Conservation (phyloP, 2,888 invertebrate species). For the Pseudococcus viburni region DNA sequence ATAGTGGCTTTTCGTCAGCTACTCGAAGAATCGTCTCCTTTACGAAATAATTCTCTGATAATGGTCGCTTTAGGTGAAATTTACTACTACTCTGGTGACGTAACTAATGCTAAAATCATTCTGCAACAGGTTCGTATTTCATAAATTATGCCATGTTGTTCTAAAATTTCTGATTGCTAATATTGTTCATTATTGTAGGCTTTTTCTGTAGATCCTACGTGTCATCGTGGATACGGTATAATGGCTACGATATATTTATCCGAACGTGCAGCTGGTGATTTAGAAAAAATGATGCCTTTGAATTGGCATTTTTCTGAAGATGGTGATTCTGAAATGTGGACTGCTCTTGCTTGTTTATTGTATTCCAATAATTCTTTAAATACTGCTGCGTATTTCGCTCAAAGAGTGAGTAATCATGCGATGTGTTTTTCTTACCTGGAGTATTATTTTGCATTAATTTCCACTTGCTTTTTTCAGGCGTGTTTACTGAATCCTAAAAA, state of each 20-base stretch:
- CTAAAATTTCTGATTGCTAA: slow-evolving; percentile 15
- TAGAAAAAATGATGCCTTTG: slow-evolving; percentile 76
- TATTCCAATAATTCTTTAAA: slow-evolving; percentile 78
- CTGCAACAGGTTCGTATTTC: slow-evolving; percentile 72
- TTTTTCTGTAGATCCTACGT: slow-evolving; percentile 74
- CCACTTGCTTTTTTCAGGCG: slow-evolving; percentile 72
- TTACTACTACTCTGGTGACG: slow-evolving; percentile 81
- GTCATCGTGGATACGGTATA: slow-evolving; percentile 77
- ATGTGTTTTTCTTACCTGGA: background rate
- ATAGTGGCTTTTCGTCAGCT: slow-evolving; percentile 77
- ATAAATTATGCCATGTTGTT: background rate
- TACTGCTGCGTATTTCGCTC: slow-evolving; percentile 81
- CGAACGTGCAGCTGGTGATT: slow-evolving; percentile 75
- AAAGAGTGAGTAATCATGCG: slow-evolving; percentile 74
- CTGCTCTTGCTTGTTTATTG: slow-evolving; percentile 82
- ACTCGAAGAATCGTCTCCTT: slow-evolving; percentile 77
- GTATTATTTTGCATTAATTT: slow-evolving; percentile 3
- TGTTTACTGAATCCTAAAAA: slow-evolving; percentile 77
- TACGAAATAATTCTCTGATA: slow-evolving; percentile 80
- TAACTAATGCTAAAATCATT: slow-evolving; percentile 76
- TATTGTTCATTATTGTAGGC: slow-evolving; percentile 71
- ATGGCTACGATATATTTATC: slow-evolving; percentile 77
- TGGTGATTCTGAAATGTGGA: slow-evolving; percentile 79
- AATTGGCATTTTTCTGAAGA: slow-evolving; percentile 64
- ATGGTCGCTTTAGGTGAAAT: slow-evolving; percentile 81